These are phyloP conservation scores for Ips nitidus DNA, from an alignment of 1,140 invertebrate genomes.

Conservation along the genomic window DNA sequence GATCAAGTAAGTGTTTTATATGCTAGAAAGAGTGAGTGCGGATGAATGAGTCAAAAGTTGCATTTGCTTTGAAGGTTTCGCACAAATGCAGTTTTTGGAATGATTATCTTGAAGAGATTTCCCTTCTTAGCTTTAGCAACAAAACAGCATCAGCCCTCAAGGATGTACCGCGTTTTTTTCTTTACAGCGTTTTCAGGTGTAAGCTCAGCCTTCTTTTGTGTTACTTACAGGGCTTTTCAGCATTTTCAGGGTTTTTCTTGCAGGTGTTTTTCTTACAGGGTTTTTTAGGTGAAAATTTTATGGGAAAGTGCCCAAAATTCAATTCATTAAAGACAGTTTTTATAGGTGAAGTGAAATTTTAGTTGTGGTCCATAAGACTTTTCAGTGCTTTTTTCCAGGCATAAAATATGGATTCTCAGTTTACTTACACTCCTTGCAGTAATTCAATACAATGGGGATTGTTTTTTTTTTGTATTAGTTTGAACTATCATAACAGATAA, in stretches of 20 bases:
- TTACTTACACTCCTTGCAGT: background rate
- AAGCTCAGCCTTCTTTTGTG: conserved; percentile 12
- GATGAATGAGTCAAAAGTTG: conserved; percentile 21
- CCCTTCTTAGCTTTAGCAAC: conserved; percentile 38
- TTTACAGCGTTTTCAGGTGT: conserved; percentile 34
- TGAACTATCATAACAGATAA: background rate
- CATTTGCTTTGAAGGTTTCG: conserved; percentile 21
- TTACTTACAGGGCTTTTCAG: conserved; percentile 28
- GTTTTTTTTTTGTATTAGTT: conserved; percentile 2
- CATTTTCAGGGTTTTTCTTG: conserved; percentile 30
- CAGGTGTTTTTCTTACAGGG: conserved; percentile 31
- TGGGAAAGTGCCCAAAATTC: background rate
- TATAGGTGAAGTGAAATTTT: background rate
- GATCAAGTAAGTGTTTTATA: conserved; percentile 83
- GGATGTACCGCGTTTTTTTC: conserved; percentile 11
- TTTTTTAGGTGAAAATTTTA: conserved; percentile 28
- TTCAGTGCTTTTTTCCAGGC: conserved; percentile 22
- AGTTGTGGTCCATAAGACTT: background rate
- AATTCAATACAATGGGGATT: conserved; percentile 16
- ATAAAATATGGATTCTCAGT: conserved; percentile 6
- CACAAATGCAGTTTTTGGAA: conserved; percentile 3
- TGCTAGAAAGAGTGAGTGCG: conserved; percentile 21
- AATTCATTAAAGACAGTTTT: background rate
- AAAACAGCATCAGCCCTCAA: conserved; percentile 17
- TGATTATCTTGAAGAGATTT: background rate